phyloP scores from a whole-genome alignment of 2,113 vertebrate genomes.

The Megalops atlanticus region DNA sequence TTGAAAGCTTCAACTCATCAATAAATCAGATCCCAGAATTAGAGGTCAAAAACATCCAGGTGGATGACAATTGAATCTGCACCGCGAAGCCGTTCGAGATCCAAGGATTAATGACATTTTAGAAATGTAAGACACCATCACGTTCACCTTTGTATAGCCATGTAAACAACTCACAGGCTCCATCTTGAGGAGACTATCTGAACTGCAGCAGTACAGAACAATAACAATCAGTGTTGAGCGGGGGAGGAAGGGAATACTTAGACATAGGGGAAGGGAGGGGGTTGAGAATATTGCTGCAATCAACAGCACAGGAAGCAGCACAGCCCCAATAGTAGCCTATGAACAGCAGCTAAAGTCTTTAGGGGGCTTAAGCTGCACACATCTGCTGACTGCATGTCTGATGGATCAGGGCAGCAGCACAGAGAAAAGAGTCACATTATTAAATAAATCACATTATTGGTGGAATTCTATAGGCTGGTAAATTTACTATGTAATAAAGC shows the following conservation, averaged over 20 bases:
- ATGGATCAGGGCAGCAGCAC: not conserved
- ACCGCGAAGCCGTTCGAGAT: not conserved
- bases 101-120: not conserved
- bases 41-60: not conserved
- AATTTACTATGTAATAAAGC: not conserved
- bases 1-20: not conserved
- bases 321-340: slow-evolving; percentile 14
- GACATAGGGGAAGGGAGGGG: slow-evolving; percentile 9
- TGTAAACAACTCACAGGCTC: not conserved
- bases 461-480: not conserved
- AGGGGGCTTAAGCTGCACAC: not conserved
- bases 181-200: not conserved
- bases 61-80: too few species aligned
- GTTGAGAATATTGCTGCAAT: slow-evolving; percentile 4
- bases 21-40: not conserved
- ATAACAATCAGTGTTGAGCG: not conserved
- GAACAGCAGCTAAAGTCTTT: not conserved
- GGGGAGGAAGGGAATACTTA: slow-evolving; percentile 3
- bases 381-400: not conserved
- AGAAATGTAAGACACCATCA: not conserved
- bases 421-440: too few species aligned
- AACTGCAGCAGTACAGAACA: not conserved
- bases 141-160: not conserved
- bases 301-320: slow-evolving; percentile 13
- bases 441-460: not conserved